Base-by-base conservation (phyloP, 2,797 vertebrate species). In the Gymnothorax reevesii region DNA sequence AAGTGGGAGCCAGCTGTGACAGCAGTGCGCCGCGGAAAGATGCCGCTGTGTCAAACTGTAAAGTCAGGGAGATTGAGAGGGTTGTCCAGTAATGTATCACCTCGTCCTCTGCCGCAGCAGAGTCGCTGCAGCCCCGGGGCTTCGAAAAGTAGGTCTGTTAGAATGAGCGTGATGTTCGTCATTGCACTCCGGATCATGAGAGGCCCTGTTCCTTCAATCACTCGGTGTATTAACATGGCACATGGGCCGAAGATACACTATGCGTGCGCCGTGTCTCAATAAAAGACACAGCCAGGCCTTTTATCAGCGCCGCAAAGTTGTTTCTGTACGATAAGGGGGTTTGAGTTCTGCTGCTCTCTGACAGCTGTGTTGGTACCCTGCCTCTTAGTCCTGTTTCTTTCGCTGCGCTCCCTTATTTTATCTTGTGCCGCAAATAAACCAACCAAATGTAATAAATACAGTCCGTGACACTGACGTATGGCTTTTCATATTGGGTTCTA, bases 391-490 rank as follows among this genome's bases (percentile, higher is more conserved):
- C 59, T 66, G 80, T 57, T 55, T 88, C 84, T 57, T 25, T 80
- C n/a, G 52, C 77, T 2, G 77, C 52, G 0, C n/a, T 17, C 13
- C 69, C 27, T 79, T 86, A 62, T 73, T 83, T 83, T 85, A 77
- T 88, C 64, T 77, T 57, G n/a, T 49, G 52, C 33, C 25, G 33
- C 87, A 52, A 69, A 69, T 80, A 86, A 86, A 71, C 77, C 85
- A 83, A 83, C 27, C 79, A 79, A 77, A 84, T 59, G 82, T 54
- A 62, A 86, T 57, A 86, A 88, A 71, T 86, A 86, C 73, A 7
- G 33, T 83, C 66, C 52, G 49, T 86, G 82, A 86, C 87, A 88
- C 87, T 88, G 87, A 88, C 85, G 55, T 83, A 88, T 88, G 57
- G 71, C 80, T 84, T 66, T 77, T 86, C 59, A 84, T 86, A 86